These are phyloP conservation scores for Hipposideros armiger DNA, from an alignment of 2,113 vertebrate species.

Conservation along the genomic window DNA sequence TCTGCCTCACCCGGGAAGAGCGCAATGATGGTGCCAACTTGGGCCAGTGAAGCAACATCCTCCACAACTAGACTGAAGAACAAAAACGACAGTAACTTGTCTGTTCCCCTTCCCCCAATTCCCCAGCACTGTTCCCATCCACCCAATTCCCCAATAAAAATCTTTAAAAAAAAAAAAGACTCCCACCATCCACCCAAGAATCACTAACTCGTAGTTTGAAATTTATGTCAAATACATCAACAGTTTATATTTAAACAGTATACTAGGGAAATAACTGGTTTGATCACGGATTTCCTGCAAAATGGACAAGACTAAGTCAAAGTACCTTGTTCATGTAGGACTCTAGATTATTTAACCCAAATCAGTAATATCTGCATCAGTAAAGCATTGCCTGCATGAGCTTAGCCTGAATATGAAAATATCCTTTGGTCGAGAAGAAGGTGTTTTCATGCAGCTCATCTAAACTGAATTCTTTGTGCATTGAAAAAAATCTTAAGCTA, in stretches of 20 bases:
- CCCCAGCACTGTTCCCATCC: too few relatives aligned
- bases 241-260: background rate
- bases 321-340: background rate
- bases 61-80: too few relatives aligned
- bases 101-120: too few relatives aligned
- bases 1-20: too few relatives aligned
- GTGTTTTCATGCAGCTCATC: background rate
- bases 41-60: too few relatives aligned
- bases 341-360: conserved; percentile 20
- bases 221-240: conserved; percentile 23
- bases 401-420: background rate
- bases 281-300: background rate
- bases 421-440: background rate
- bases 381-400: background rate
- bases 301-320: background rate
- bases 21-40: too few relatives aligned
- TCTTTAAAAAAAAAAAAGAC: background rate
- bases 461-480: conserved; percentile 22
- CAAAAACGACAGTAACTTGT: too few relatives aligned
- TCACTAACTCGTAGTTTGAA: background rate
- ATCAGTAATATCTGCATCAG: background rate
- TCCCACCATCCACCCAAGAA: background rate
- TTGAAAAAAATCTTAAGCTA: conserved; percentile 2
- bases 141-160: too few relatives aligned
- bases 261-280: background rate